Base-by-base conservation (phyloP, 1,140 invertebrate genomes). In the Euschistus heros region DNA sequence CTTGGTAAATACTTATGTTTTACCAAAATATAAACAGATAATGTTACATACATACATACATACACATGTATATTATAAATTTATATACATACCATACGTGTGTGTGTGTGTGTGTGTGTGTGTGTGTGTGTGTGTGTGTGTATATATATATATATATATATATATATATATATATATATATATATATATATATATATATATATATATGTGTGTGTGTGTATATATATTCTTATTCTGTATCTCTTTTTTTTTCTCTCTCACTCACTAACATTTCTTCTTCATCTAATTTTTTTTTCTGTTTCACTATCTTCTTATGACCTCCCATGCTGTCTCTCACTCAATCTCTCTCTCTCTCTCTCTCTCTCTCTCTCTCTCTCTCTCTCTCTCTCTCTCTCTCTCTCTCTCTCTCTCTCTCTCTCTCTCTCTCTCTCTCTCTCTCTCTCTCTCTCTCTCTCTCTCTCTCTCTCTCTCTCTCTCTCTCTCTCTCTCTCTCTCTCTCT, bases 301-400 rank as follows among this genome's bases (percentile, higher is more conserved):
- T 17, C 17, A 44, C 17, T 44, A 10, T 17, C 17, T 44, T 44
- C 8, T 44, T 44, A 10, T 44, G 8, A 10, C 7, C 42, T 44
- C 42, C 42, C 17, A 44, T 44, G 17, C 42, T 44, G 17, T 44
- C 42, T 44, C n/a, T n/a, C n/a, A n/a, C n/a, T n/a, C n/a, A n/a
- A n/a, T n/a, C n/a, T n/a, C n/a, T n/a, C n/a, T n/a, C 42, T 10
- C 42, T 17, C 42, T 44, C 8, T 44, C 7, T 44, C 42, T 44
- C 42, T 44, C 17, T 44, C 8, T 17, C 42, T 44, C 17, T 17
- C 17, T 17, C 17, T 17, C 42, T 44, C 42, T 44, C 42, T 44
- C 42, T 44, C 47, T 52, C 47, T 52, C 47, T 52, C 47, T 52
- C 47, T 52, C 47, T 52, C 61, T 62, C 27, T 44, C 27, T 62